Evolutionary conservation across 2,797 vertebrate species (phyloP), one percentile per base, ranked within the genome.

Genomic region (Poecile montanus): DNA sequence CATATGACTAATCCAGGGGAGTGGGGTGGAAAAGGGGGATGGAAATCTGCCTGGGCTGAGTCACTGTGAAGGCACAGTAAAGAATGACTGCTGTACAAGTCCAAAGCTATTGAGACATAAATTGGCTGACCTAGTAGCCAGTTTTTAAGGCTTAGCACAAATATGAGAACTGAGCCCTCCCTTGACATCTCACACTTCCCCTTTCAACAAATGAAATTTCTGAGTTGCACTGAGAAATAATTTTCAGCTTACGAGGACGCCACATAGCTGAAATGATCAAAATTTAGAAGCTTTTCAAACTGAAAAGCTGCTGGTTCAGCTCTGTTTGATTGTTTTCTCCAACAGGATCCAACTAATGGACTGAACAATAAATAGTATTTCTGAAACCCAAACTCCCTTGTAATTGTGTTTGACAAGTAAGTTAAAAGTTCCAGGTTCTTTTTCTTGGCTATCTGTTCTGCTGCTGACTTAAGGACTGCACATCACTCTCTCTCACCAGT

Each of bases 1-100:
- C 68, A 61, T 38, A 81, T 88, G 86, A 95, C 61, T 89, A 89
- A 87, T 82, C 54, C 65, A 62, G 47, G 34, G 58, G 54, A 88
- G 83, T 38, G 56, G 62, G 42, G 81, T 82, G 81, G 72, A 85
- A 95, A 82, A 91, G 9, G 17, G 60, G 53, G 57, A 85, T 79
- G 77, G 91, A 95, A 87, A 89, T 85, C 50, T 82, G 93, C 86
- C 89, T 83, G 65, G 81, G 57, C 89, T 93, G 94, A 95, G 68
- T 93, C 91, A 95, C 9, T 72, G 42, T 72, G 34, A 85, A 95
- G 83, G 71, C 76, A 91, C 3, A 68, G 73, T 63, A 63, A 93
- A 75, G 84, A 92, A 91, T 60, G 53, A 91, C 25, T 89, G 61
- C 72, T 63, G 45, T 32, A 1, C n/a, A 89, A 83, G n/a, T 53